Evolutionary conservation across 35 echinoderm and acorn worm genomes (phyloP), one percentile per base, ranked within the genome.

Genomic region (Amphiura filiformis): DNA sequence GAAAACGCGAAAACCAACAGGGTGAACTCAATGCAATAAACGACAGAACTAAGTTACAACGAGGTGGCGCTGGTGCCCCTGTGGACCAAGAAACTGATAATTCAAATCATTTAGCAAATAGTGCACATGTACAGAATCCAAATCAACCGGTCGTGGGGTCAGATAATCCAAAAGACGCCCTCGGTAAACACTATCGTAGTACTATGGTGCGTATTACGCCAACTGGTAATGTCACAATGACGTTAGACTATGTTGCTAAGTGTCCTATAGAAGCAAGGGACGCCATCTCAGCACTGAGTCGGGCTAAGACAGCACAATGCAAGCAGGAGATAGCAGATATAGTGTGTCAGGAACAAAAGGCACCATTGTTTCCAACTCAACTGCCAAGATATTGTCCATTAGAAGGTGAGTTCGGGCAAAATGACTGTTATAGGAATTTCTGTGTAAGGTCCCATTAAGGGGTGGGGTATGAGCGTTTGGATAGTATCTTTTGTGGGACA

Each of bases 301-400:
- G 96, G 2, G 96, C 96, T 20, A 75, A 57, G 0, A 88, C 90
- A 0, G 34, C 80, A 15, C 75, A 92, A 35, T 99, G 96, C 88
- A 99, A 99, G 75, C 93, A 99, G 79, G 79, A 86, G 23, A 99
- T 99, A 61, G 91, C 93, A 22, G 93, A 99, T 80, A 90, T 77
- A 13, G 89, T 94, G 18, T 99, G 96, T 88, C 78, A 79, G 35
- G 84, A 91, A 37, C 76, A 91, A 34, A 70, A 93, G 38, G 80
- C 84, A 30, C 82, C 77, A 39, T 42, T 99, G 1, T 99, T 93
- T 89, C 96, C 96, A 0, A 37, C 39, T 34, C 84, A 81, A 38
- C 76, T 94, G 56, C 90, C 86, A 11, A 41, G 93, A 31, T 84
- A 86, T 34, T 98, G 96, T 56, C 86, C 92, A 22, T 20, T 87